These are phyloP conservation scores for Microcebus lehilahytsara DNA, from an alignment of 2,113 vertebrate genomes.

Conservation along the genomic window DNA sequence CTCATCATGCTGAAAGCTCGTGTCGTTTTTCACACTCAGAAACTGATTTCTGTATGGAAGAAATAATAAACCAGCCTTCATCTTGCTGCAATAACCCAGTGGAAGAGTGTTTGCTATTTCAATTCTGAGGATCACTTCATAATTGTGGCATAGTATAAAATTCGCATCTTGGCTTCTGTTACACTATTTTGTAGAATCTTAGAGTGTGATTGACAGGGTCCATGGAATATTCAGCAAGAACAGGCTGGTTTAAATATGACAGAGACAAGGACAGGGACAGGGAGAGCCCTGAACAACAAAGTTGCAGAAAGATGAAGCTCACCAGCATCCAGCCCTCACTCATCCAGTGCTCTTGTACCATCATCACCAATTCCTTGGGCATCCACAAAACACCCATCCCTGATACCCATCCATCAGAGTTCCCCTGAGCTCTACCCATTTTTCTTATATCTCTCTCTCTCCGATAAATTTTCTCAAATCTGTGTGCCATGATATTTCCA, in stretches of 20 bases:
- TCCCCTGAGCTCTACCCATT: not conserved
- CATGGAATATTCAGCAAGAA: not conserved
- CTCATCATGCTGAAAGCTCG: constrained; percentile 13
- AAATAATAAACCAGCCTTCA: not conserved
- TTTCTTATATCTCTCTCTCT: not conserved
- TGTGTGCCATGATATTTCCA: not conserved
- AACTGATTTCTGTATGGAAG: not conserved
- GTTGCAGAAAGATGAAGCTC: not conserved
- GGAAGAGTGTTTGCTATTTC: constrained; percentile 43
- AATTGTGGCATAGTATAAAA: not conserved
- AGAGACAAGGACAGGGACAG: not conserved
- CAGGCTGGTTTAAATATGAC: not conserved
- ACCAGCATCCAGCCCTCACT: too few species aligned
- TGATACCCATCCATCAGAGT: not conserved
- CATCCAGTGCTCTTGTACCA: too few species aligned
- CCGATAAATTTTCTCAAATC: not conserved
- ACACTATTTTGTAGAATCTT: not conserved
- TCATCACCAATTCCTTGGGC: not conserved
- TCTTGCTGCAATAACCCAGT: not conserved
- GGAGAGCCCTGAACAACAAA: not conserved
- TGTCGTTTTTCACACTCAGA: constrained; percentile 10
- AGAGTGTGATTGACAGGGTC: not conserved
- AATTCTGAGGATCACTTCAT: constrained; percentile 38
- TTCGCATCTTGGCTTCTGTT: constrained; percentile 33
- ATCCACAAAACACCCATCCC: not conserved